Conservation (phyloP, 2,888 invertebrate species). For the Eilema caniola region DNA sequence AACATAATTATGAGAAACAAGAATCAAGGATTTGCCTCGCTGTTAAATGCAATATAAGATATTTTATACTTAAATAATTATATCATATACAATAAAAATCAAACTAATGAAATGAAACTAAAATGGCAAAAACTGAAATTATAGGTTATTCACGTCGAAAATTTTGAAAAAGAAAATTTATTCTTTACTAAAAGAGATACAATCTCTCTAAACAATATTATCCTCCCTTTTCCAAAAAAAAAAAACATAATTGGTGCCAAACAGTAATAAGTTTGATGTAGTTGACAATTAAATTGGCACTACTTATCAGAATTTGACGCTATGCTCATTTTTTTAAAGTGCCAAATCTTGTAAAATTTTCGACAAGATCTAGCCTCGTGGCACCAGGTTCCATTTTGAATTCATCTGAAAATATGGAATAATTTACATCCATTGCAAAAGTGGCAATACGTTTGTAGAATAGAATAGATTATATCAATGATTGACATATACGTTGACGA, state of each 20-base stretch:
- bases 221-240: too few species aligned
- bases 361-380: not conserved
- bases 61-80: not conserved
- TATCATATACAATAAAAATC: not conserved
- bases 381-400: too few species aligned
- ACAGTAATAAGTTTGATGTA: not conserved
- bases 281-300: not conserved
- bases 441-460: too few species aligned
- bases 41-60: not conserved
- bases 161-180: not conserved
- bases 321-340: not conserved
- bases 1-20: too few species aligned
- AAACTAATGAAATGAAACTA: not conserved
- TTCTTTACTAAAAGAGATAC: too few species aligned
- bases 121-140: not conserved
- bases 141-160: not conserved
- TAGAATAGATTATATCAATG: too few species aligned
- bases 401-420: too few species aligned
- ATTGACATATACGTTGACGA: too few species aligned
- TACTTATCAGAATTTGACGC: not conserved
- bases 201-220: too few species aligned
- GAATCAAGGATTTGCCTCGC: too few species aligned
- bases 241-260: not conserved
- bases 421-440: too few species aligned
- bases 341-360: not conserved